These are phyloP conservation scores for Cyphomyrmex costatus DNA, from an alignment of 1,140 invertebrate species.

Conservation along the genomic window DNA sequence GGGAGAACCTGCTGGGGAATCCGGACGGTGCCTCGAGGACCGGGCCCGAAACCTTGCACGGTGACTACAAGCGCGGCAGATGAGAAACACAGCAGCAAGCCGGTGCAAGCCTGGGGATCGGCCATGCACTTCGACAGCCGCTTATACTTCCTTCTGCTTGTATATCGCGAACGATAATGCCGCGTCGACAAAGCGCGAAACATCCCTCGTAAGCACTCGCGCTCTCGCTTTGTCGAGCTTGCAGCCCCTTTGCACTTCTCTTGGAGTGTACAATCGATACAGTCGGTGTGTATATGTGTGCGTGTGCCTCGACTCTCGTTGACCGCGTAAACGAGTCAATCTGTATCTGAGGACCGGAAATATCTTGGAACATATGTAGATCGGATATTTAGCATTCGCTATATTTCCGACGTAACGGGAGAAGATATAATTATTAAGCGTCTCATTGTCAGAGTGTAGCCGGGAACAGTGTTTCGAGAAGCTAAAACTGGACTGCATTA, in stretches of 20 bases:
- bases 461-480: background rate
- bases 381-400: background rate
- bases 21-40: constrained; percentile 64
- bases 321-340: background rate
- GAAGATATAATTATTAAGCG: constrained; percentile 4
- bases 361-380: background rate
- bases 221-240: constrained; percentile 20
- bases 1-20: constrained; percentile 77
- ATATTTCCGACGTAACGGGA: background rate
- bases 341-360: background rate
- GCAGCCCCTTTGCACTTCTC: background rate
- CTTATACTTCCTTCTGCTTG: background rate
- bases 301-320: background rate
- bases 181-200: constrained; percentile 43
- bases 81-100: constrained; percentile 72
- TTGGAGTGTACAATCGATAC: background rate
- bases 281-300: no score
- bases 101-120: constrained; percentile 39
- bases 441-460: background rate
- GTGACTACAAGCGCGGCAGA: constrained; percentile 68
- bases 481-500: background rate
- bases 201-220: background rate
- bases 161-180: constrained; percentile 44
- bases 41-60: constrained; percentile 43
- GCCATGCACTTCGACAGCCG: background rate